Conservation (phyloP, 2,888 invertebrate species). For the Polymixis flavicincta region DNA sequence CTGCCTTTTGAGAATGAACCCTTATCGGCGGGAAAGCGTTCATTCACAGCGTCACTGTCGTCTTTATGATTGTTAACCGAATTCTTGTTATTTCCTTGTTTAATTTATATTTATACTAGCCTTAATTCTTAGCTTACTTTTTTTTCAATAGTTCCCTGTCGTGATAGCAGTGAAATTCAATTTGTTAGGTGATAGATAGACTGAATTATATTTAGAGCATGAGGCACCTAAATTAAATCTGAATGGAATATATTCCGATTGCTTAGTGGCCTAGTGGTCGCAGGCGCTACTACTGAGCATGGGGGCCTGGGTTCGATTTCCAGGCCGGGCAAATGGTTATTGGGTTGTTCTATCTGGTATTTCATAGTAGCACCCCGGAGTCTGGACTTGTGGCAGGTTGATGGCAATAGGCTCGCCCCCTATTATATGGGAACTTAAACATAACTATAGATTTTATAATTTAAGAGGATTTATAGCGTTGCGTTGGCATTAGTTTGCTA, state of each 20-base stretch:
- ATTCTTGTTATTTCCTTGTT: conserved; percentile 38
- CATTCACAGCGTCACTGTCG: conserved; percentile 80
- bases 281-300: no score
- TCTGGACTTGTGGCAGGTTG: no score
- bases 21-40: conserved; percentile 84
- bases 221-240: neutral
- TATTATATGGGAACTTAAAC: no score
- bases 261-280: no score
- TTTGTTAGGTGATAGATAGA: conserved; percentile 5
- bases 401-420: no score
- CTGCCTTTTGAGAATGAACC: conserved; percentile 84
- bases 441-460: neutral
- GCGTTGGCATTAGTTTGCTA: neutral
- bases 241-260: neutral
- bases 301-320: no score
- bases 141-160: conserved; percentile 26
- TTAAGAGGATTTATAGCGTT: no score
- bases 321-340: no score
- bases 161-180: conserved; percentile 5
- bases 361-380: no score
- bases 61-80: conserved; percentile 48
- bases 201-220: neutral
- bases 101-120: conserved; percentile 17
- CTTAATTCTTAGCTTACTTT: conserved; percentile 27
- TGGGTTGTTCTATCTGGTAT: no score